Evolutionary conservation across 1,140 invertebrate genomes (phyloP).

Genomic region (Drosophila ercepeae): DNA sequence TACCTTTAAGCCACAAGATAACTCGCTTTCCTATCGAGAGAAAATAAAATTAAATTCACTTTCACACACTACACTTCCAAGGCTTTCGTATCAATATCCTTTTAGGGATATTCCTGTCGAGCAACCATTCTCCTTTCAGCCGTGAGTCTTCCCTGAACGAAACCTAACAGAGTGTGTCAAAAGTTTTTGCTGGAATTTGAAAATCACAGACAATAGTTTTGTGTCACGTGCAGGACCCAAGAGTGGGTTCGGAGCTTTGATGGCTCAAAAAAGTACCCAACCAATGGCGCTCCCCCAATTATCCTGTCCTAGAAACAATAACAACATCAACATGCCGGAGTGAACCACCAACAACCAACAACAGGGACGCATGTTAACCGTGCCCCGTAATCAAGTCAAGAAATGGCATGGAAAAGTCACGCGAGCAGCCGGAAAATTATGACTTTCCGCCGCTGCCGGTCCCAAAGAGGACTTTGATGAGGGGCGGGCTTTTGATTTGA

Average conservation of each 20-base stretch:
- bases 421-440: slow-evolving; percentile 75
- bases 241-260: slow-evolving; percentile 1
- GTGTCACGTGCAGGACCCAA: slow-evolving; percentile 55
- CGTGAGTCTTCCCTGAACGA: neutral
- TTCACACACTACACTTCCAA: neutral
- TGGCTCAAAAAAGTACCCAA: slow-evolving; percentile 3
- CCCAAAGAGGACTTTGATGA: slow-evolving; percentile 17
- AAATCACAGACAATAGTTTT: slow-evolving; percentile 64
- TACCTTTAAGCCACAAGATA: neutral
- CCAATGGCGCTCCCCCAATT: slow-evolving; percentile 11
- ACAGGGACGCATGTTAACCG: slow-evolving; percentile 55
- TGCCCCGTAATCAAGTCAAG: slow-evolving; percentile 70
- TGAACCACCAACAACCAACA: slow-evolving; percentile 19
- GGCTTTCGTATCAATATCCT: neutral
- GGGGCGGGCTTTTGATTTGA: slow-evolving; percentile 61
- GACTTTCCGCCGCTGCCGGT: slow-evolving; percentile 37
- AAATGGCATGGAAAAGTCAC: slow-evolving; percentile 70
- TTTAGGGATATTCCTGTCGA: neutral
- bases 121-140: neutral
- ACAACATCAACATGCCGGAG: slow-evolving; percentile 1
- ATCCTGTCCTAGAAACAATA: slow-evolving; percentile 15
- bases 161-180: slow-evolving; percentile 25
- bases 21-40: neutral
- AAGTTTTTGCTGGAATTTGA: slow-evolving; percentile 38
- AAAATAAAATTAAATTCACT: neutral